Conservation (phyloP, 2,888 invertebrate genomes). For the Melieria omissa region DNA sequence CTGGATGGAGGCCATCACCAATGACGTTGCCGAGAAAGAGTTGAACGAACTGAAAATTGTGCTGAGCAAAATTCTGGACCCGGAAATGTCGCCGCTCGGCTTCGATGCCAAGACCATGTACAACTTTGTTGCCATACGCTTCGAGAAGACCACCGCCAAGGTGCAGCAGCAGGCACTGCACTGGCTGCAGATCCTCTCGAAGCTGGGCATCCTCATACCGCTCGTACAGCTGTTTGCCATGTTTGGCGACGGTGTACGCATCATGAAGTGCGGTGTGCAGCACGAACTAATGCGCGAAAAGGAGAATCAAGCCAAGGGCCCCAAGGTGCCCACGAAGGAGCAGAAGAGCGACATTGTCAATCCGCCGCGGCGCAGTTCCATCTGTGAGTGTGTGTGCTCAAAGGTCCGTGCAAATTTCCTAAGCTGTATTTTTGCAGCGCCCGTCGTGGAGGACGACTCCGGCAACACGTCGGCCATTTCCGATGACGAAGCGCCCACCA, state of each 20-base stretch:
- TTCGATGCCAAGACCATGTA: conserved; percentile 96
- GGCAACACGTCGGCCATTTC: conserved; percentile 76
- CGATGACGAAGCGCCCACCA: conserved; percentile 74
- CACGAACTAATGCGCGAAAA: conserved; percentile 67
- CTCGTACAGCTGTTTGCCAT: conserved; percentile 87
- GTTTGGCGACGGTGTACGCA: conserved; percentile 87
- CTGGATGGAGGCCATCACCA: conserved; percentile 98
- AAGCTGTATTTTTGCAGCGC: conserved; percentile 65
- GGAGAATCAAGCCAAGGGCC: conserved; percentile 56
- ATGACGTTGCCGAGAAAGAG: conserved; percentile 91
- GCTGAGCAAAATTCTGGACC: conserved; percentile 93
- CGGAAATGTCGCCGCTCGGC: conserved; percentile 93
- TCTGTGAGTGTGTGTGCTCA: conserved; percentile 67
- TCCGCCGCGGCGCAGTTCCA: conserved; percentile 68
- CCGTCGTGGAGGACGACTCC: conserved; percentile 77
- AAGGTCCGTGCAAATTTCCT: background rate
- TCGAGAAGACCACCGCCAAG: conserved; percentile 81
- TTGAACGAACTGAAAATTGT: conserved; percentile 84
- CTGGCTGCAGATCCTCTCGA: conserved; percentile 89
- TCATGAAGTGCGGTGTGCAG: conserved; percentile 73
- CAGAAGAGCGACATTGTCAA: conserved; percentile 61
- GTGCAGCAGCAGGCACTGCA: conserved; percentile 89
- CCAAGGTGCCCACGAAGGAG: conserved; percentile 62
- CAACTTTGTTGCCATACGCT: conserved; percentile 89
- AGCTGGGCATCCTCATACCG: conserved; percentile 90